phyloP scores from a whole-genome alignment of 2,888 invertebrate genomes.

The Lacanobia wlatinum region DNA sequence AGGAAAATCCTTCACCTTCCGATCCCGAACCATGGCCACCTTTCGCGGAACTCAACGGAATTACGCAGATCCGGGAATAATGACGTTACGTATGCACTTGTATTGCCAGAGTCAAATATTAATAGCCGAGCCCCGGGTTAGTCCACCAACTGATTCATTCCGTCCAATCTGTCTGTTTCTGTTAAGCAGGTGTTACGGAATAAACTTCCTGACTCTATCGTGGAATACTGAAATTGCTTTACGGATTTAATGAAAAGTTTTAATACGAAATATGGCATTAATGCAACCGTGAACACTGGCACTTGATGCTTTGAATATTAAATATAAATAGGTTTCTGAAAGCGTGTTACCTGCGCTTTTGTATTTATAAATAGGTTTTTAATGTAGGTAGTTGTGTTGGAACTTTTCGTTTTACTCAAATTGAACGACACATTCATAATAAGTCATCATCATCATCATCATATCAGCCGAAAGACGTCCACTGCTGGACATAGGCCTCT shows the following conservation, averaged over 20 bases:
- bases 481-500: too few relatives aligned
- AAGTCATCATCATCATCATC: too few relatives aligned
- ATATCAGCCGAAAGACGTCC: too few relatives aligned
- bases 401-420: background rate
- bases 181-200: conserved; percentile 50
- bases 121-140: conserved; percentile 51
- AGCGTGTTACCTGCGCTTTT: conserved; percentile 11
- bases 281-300: conserved; percentile 23
- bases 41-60: conserved; percentile 45
- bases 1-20: background rate
- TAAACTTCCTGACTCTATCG: conserved; percentile 30
- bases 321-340: conserved; percentile 16
- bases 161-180: conserved; percentile 34
- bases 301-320: conserved; percentile 35
- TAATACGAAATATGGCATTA: conserved; percentile 54
- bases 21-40: conserved; percentile 26
- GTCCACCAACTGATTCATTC: conserved; percentile 55
- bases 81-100: conserved; percentile 66
- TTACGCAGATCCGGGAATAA: conserved; percentile 58
- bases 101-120: conserved; percentile 65
- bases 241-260: conserved; percentile 56
- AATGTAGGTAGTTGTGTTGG: background rate
- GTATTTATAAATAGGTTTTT: conserved; percentile 9
- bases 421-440: background rate
- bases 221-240: conserved; percentile 43